phyloP scores from a whole-genome alignment of 2,113 vertebrate genomes.

The Grammomys dolichurus region DNA sequence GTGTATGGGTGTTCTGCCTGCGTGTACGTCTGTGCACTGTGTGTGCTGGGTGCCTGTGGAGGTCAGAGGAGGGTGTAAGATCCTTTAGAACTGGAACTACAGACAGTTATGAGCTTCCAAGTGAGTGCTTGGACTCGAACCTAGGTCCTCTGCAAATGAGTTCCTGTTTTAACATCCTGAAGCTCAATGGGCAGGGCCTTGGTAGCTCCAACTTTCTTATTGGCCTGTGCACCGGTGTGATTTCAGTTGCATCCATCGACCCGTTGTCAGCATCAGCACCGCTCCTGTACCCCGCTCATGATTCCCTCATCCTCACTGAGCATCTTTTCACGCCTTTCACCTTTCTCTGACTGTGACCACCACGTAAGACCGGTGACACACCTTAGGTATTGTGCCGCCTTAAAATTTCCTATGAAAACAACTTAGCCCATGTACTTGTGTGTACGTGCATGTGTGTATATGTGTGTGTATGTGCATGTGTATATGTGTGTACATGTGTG shows the following conservation, averaged over 20 bases:
- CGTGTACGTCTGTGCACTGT: not conserved
- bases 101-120: not conserved
- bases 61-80: not conserved
- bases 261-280: too few species aligned
- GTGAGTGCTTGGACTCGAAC: not conserved
- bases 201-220: not conserved
- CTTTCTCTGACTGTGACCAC: not conserved
- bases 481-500: too few species aligned
- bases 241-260: too few species aligned
- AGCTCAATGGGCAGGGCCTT: not conserved
- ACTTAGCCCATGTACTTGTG: not conserved
- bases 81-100: not conserved
- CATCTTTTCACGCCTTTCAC: not conserved
- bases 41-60: not conserved
- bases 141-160: not conserved
- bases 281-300: fast-evolving
- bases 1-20: not conserved
- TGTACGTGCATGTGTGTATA: not conserved
- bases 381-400: too few species aligned
- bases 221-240: not conserved
- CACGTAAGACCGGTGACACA: not conserved
- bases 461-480: too few species aligned
- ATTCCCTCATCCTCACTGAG: too few species aligned
- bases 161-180: not conserved
- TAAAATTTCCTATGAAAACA: not conserved